phyloP scores from a whole-genome alignment of 2,797 vertebrate genomes.

The Apodemus agrarius region DNA sequence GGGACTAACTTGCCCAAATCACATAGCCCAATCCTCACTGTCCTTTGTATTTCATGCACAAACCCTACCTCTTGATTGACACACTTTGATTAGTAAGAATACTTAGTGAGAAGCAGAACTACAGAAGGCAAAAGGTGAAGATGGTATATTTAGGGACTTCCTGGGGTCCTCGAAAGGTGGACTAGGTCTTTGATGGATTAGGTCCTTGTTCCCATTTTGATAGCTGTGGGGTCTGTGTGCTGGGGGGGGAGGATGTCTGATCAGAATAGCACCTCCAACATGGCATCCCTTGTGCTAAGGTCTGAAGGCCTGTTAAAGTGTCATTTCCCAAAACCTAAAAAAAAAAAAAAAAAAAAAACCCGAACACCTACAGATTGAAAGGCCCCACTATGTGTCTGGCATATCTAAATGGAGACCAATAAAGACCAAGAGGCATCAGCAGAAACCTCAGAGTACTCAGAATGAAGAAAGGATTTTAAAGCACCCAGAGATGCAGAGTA shows the following conservation, averaged over 20 bases:
- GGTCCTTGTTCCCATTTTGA: not conserved
- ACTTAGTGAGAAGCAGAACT: not conserved
- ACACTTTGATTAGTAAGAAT: not conserved
- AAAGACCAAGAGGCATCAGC: not conserved
- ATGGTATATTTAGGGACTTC: not conserved
- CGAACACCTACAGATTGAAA: not conserved
- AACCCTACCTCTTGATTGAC: not conserved
- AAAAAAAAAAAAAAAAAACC: no score
- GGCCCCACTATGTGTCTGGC: not conserved
- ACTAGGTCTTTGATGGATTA: not conserved
- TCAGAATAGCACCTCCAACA: not conserved
- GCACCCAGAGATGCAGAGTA: not conserved
- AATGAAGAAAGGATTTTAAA: not conserved
- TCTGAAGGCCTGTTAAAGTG: not conserved
- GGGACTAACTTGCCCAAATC: not conserved
- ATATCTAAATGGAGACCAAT: not conserved
- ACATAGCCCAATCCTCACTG: not conserved
- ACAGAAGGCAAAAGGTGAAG: not conserved
- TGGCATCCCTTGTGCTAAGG: not conserved
- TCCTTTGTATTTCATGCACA: not conserved
- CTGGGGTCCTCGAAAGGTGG: not conserved
- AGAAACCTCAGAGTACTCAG: not conserved
- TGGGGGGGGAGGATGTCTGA: not conserved
- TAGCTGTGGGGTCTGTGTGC: not conserved
- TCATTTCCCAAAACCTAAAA: not conserved